phyloP scores from a whole-genome alignment of 1,140 invertebrate genomes.

The Coptotermes formosanus region DNA sequence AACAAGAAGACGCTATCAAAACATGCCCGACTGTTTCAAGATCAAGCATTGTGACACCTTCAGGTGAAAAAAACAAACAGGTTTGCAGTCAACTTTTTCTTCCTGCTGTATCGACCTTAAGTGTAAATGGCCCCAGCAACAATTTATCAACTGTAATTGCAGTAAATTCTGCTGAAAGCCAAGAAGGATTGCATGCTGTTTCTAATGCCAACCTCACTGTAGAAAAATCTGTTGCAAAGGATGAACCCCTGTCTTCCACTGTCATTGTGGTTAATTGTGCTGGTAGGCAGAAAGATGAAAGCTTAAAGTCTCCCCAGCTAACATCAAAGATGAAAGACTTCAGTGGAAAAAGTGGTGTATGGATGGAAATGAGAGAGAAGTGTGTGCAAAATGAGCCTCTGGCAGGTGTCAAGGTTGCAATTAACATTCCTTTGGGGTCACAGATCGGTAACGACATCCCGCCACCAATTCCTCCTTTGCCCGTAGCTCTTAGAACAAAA shows the following conservation, averaged over 20 bases:
- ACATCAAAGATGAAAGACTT: background rate
- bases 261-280: slow-evolving; percentile 19
- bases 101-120: background rate
- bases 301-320: background rate
- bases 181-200: background rate
- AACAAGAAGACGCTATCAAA: background rate
- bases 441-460: background rate
- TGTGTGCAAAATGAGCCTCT: background rate
- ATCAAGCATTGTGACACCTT: background rate
- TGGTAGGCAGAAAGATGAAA: background rate
- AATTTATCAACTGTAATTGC: slow-evolving; percentile 24
- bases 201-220: too few relatives aligned
- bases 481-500: background rate
- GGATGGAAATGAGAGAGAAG: background rate
- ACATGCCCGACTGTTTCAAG: background rate
- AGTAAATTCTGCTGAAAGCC: background rate
- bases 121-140: background rate
- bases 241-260: slow-evolving; percentile 19
- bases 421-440: background rate
- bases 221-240: background rate
- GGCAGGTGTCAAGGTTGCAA: background rate
- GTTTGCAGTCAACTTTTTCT: background rate
- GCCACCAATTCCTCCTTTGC: slow-evolving; percentile 25
- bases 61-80: background rate
- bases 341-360: slow-evolving; percentile 19